Percentiles rank a stretch among this genome's conserved stretches.
Evolutionary conservation across 2,888 invertebrate genomes (phyloP).

Genomic region (Chamaedrilus cognettii): DNA sequence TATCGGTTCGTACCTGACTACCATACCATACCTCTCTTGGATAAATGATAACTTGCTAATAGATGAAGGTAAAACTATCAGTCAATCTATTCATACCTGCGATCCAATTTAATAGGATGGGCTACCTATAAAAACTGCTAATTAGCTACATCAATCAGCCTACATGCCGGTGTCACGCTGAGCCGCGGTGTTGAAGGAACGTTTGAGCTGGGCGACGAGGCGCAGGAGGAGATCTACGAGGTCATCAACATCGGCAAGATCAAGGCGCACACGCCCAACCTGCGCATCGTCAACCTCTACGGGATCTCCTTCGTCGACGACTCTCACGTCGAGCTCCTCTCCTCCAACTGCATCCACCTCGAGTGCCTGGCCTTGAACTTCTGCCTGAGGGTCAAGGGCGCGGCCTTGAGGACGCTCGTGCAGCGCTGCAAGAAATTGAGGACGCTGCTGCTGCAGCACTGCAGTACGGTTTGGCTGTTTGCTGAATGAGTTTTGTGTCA

Average conservation of each 20-base stretch:
- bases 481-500: too few species aligned
- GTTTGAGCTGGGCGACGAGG: slow-evolving; percentile 71
- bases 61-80: too few species aligned
- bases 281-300: slow-evolving; percentile 81
- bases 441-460: slow-evolving; percentile 94
- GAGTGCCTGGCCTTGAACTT: slow-evolving; percentile 97
- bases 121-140: too few species aligned
- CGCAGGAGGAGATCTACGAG: slow-evolving; percentile 89
- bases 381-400: slow-evolving; percentile 96
- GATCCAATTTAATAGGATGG: too few species aligned
- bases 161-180: too few species aligned
- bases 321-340: slow-evolving; percentile 96
- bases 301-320: slow-evolving; percentile 99
- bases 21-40: too few species aligned
- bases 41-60: too few species aligned
- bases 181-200: slow-evolving; percentile 58
- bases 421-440: slow-evolving; percentile 68
- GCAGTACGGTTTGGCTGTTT: slow-evolving; percentile 62
- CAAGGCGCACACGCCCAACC: slow-evolving; percentile 63
- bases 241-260: slow-evolving; percentile 96
- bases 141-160: too few species aligned
- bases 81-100: too few species aligned
- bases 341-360: slow-evolving; percentile 86
- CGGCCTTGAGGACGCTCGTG: slow-evolving; percentile 65
- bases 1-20: too few species aligned